Percentiles rank a stretch among this genome's conserved stretches.
These are phyloP conservation scores for Ips typographus DNA, from an alignment of 1,140 invertebrate species.

Conservation along the genomic window DNA sequence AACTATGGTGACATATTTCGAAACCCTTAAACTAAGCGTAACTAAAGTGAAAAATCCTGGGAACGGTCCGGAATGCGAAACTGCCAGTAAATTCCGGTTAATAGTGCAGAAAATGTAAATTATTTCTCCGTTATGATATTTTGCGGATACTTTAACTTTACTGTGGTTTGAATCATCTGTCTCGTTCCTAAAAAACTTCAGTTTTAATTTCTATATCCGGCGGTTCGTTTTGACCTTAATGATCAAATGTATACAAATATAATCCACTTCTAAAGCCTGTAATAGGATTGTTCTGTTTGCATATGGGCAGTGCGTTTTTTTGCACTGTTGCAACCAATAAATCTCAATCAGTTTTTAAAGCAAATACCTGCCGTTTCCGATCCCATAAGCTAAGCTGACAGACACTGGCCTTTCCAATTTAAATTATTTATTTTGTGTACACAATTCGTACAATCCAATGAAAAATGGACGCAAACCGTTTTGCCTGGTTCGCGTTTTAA, in stretches of 20 bases:
- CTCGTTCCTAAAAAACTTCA: too few relatives aligned
- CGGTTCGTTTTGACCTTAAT: too few relatives aligned
- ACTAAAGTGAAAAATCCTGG: slow-evolving; percentile 24
- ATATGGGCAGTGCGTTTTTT: not conserved
- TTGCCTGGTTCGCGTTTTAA: slow-evolving; percentile 13
- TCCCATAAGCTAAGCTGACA: slow-evolving; percentile 20
- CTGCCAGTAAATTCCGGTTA: slow-evolving; percentile 16
- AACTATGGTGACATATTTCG: slow-evolving; percentile 16
- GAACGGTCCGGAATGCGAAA: slow-evolving; percentile 9
- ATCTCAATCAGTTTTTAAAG: slow-evolving; percentile 8
- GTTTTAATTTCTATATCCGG: too few relatives aligned
- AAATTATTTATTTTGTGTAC: slow-evolving; percentile 32
- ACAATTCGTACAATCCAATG: slow-evolving; percentile 26
- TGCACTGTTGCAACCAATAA: slow-evolving; percentile 10
- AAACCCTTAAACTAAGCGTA: slow-evolving; percentile 21
- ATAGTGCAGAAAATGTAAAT: slow-evolving; percentile 25
- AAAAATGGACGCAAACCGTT: slow-evolving; percentile 19
- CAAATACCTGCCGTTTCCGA: slow-evolving; percentile 13
- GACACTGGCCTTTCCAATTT: slow-evolving; percentile 20
- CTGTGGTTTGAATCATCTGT: not conserved
- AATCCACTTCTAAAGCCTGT: too few relatives aligned
- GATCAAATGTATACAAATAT: too few relatives aligned
- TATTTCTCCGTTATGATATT: slow-evolving; percentile 22
- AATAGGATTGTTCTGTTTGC: slow-evolving; percentile 5
- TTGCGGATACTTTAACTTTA: slow-evolving; percentile 17